Percentiles rank a stretch among this genome's conserved stretches.
Evolutionary conservation across 2,113 vertebrate genomes (phyloP).

Genomic region (Trinectes maculatus): DNA sequence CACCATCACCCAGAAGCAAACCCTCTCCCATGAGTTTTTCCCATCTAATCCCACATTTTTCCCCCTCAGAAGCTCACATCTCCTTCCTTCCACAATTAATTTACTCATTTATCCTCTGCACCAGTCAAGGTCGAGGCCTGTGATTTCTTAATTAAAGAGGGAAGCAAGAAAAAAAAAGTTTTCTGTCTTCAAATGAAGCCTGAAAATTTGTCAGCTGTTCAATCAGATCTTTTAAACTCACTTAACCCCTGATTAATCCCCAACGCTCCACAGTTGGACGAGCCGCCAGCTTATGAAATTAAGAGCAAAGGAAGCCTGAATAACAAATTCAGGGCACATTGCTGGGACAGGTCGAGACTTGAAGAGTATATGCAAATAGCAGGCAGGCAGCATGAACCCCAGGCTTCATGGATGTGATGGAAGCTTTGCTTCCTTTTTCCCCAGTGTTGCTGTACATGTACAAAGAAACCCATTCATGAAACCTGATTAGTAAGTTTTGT

Average conservation of each 20-base stretch:
- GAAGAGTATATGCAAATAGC: conserved; percentile 2
- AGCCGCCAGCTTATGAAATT: conserved; percentile 70
- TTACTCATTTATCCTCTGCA: conserved; percentile 64
- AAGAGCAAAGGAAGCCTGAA: conserved; percentile 49
- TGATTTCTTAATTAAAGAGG: conserved; percentile 75
- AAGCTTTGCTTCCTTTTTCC: background rate
- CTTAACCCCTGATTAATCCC: conserved; percentile 76
- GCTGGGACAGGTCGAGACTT: conserved; percentile 5
- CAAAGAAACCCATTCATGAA: background rate
- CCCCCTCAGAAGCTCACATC: conserved; percentile 19
- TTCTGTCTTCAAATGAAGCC: conserved; percentile 70
- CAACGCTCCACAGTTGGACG: conserved; percentile 45
- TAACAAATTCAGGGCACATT: conserved; percentile 48
- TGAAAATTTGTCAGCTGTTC: conserved; percentile 62
- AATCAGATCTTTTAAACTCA: conserved; percentile 78
- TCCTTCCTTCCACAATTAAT: conserved; percentile 58
- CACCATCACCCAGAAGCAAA: conserved; percentile 15
- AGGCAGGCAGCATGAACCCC: background rate
- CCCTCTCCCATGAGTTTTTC: conserved; percentile 18
- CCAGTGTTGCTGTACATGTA: background rate
- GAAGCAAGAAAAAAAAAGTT: conserved; percentile 48
- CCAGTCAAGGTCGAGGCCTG: conserved; percentile 68
- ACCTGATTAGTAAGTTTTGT: background rate
- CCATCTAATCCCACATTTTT: conserved; percentile 35
- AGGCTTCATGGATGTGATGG: background rate